Percentiles rank a stretch among this genome's conserved stretches.
Conservation (phyloP, 2,888 invertebrate genomes). For the Cantharis nigra region DNA sequence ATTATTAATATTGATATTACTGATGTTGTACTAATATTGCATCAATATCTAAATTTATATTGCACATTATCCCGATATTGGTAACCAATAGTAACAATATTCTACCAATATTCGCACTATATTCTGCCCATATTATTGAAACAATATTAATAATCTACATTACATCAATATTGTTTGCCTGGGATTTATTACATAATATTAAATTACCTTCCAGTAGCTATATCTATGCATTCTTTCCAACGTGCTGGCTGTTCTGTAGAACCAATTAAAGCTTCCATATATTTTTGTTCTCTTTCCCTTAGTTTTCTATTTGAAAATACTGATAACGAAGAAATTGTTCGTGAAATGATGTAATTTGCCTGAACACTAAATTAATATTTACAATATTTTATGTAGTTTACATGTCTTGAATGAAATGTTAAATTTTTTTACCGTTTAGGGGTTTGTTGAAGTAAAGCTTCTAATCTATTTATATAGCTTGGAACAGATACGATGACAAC, state of each 20-base stretch:
- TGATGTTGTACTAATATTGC: no score
- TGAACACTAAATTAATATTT: conserved; percentile 58
- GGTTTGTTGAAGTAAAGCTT: conserved; percentile 60
- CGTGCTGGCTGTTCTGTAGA: conserved; percentile 69
- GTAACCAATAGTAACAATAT: no score
- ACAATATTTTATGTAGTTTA: no score
- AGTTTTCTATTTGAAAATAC: conserved; percentile 18
- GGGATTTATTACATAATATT: neutral
- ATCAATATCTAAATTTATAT: no score
- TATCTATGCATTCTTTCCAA: conserved; percentile 90
- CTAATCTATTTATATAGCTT: conserved; percentile 73
- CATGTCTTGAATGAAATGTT: no score
- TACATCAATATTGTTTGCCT: no score
- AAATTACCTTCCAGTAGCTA: conserved; percentile 71
- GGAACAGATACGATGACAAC: conserved; percentile 84
- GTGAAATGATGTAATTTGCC: conserved; percentile 89
- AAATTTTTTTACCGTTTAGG: conserved; percentile 55
- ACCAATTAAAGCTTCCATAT: conserved; percentile 1
- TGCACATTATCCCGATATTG: no score
- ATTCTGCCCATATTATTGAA: no score
- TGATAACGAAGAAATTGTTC: conserved; percentile 50
- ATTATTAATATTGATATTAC: no score
- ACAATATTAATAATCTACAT: no score
- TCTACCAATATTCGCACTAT: no score
- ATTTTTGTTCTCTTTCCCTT: conserved; percentile 6